These are phyloP conservation scores for Phocoena phocoena DNA, from an alignment of 2,113 vertebrate genomes.

Conservation along the genomic window DNA sequence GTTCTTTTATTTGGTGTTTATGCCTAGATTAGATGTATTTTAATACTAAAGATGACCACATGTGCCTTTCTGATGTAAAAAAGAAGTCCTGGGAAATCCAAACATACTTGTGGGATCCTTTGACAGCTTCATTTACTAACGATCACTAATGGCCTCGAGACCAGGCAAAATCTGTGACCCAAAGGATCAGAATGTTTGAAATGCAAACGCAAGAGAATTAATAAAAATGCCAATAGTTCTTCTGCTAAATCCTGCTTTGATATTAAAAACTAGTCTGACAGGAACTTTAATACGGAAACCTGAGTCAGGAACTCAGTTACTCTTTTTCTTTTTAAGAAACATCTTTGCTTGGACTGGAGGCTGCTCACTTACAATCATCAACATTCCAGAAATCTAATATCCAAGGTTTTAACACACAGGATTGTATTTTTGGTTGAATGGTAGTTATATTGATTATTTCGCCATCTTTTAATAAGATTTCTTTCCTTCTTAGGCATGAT, in stretches of 20 bases:
- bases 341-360: background rate
- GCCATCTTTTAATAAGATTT: background rate
- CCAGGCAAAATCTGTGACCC: background rate
- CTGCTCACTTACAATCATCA: background rate
- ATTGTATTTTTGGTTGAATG: background rate
- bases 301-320: background rate
- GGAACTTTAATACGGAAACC: background rate
- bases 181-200: constrained; percentile 19
- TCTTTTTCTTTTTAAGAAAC: background rate
- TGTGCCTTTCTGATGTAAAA: background rate
- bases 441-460: background rate
- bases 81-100: background rate
- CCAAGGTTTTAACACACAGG: background rate
- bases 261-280: background rate
- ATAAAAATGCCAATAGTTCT: background rate
- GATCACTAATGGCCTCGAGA: background rate
- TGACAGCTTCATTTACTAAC: background rate
- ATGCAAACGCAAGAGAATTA: background rate
- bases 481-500: background rate
- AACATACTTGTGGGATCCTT: background rate
- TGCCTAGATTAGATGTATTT: background rate
- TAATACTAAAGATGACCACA: background rate
- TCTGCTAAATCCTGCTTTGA: background rate
- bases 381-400: background rate
- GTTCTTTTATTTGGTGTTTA: background rate